Evolutionary conservation across 2,113 vertebrate genomes (phyloP).

Genomic region (Philantomba maxwellii): DNA sequence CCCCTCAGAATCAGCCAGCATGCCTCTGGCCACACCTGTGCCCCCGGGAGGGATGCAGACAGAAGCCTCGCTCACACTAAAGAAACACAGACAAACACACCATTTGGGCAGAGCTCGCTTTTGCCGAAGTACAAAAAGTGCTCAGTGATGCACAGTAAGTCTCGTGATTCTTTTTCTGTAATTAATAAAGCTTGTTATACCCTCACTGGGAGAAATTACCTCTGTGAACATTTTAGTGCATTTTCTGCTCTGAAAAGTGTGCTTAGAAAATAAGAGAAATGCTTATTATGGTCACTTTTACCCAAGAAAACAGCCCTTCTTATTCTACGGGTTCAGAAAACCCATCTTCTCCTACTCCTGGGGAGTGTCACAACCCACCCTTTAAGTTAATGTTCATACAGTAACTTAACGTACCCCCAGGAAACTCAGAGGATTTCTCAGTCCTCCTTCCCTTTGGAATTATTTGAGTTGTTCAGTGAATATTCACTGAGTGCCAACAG

Average conservation of each 20-base stretch:
- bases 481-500: background rate
- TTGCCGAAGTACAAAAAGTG: background rate
- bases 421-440: background rate
- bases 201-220: background rate
- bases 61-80: background rate
- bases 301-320: background rate
- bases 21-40: background rate
- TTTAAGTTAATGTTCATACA: background rate
- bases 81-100: too few species aligned
- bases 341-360: background rate
- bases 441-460: background rate
- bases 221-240: background rate
- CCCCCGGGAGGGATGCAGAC: background rate
- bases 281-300: background rate
- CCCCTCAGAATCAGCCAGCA: background rate
- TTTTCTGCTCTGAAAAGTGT: background rate
- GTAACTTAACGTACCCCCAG: background rate
- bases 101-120: background rate
- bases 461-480: background rate
- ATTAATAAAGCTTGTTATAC: background rate
- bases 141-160: background rate
- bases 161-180: background rate
- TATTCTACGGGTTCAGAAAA: background rate
- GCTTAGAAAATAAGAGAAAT: background rate
- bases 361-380: background rate